phyloP scores from a whole-genome alignment of 2,113 vertebrate genomes.

The Oncorhynchus gorbuscha region DNA sequence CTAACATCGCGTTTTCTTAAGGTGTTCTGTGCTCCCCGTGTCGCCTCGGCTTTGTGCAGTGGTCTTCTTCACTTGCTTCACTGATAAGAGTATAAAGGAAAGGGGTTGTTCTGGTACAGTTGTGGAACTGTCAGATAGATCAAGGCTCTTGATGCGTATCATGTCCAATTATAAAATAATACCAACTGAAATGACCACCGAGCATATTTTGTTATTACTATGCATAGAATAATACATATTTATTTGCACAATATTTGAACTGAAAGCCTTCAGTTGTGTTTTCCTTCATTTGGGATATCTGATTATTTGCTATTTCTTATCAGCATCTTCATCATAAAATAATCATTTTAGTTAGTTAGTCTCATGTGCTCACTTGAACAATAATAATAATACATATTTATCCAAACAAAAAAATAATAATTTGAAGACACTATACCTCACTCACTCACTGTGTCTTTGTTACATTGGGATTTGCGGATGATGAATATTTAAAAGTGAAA shows the following conservation, averaged over 20 bases:
- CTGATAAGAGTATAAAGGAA: not conserved
- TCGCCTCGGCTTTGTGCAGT: slow-evolving; percentile 47
- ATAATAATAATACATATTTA: not conserved
- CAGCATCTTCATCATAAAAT: too few species aligned
- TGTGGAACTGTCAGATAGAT: not conserved
- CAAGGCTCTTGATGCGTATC: not conserved
- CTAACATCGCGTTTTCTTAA: slow-evolving; percentile 77
- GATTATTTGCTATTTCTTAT: not conserved
- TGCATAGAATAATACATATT: not conserved
- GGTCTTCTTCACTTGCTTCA: slow-evolving; percentile 16
- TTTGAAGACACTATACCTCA: not conserved
- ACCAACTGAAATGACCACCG: not conserved
- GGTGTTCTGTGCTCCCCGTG: slow-evolving; percentile 71
- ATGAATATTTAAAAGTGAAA: slow-evolving; percentile 9
- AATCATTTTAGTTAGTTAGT: too few species aligned
- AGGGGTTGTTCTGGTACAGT: not conserved
- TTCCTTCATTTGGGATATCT: not conserved
- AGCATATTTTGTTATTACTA: not conserved
- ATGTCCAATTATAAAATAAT: not conserved
- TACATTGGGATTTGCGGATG: not conserved
- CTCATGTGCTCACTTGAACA: too few species aligned
- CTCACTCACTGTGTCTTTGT: not conserved
- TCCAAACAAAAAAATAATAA: not conserved
- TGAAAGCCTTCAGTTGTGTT: not conserved
- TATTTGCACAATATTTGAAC: not conserved